Evolutionary conservation across 1,140 invertebrate species (phyloP), one percentile per base, ranked within the genome.

Genomic region (Telenomus remus): DNA sequence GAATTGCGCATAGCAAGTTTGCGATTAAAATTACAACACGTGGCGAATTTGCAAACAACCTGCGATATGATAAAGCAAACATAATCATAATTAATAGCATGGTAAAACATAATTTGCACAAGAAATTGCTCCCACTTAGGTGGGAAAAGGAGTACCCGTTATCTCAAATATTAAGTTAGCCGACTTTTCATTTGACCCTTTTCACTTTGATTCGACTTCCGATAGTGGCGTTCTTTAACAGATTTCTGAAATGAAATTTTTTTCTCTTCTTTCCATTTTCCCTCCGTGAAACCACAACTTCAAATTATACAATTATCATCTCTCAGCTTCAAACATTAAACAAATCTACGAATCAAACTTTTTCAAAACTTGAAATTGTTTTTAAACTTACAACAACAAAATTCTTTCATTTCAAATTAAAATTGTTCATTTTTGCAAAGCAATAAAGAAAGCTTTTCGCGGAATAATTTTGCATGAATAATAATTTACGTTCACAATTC

Each of bases 101-200:
- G 63, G 48, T 63, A 71, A 70, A 78, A 74, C 76, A 66, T 74
- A 70, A 78, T 74, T 78, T 81, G 82, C 81, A 82, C 82, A 82
- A 86, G 84, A 86, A 86, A 86, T 86, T 82, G 76, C 71, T 85
- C 86, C 19, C 85, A 86, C 69, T 72, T 48, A 70, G 79, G 66
- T 76, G 74, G 78, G 83, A 82, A 84, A 76, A 83, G 74, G 70
- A 80, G 78, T 78, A 68, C 78, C 78, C 76, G 61, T 78, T 82
- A 81, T 57, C 79, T 69, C 72, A 78, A 76, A 86, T 86, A 86
- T 86, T 84, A 78, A 85, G 82, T 86, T 86, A 85, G 81, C 80
- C 78, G 80, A 86, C 84, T 87, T 85, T 85, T 86, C 84, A 85
- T 84, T 86, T 79, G 79, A 83, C 80, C 81, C 74, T 84, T 85